Evolutionary conservation across 2,888 invertebrate genomes (phyloP), one percentile per base, ranked within the genome.

Genomic region (Apotomis capreana): DNA sequence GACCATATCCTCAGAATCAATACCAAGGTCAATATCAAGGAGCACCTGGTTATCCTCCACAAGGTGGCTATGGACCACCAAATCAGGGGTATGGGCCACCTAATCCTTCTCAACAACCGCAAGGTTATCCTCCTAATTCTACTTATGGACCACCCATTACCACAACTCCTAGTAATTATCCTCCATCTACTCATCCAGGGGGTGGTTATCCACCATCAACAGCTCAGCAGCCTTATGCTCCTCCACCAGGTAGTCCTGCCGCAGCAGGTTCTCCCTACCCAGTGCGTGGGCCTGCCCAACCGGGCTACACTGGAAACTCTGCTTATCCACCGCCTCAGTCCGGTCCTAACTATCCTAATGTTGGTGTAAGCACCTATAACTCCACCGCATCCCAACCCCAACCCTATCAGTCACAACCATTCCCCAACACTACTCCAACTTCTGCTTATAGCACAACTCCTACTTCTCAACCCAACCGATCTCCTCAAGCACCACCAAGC

Each of bases 1-100:
- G 96, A 80, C 95, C 95, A 54, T 95, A 95, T 81, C 95, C 95
- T 73, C 96, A 96, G 84, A 95, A 94, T 78, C 95, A 95, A 80
- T 95, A 95, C 80, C 95, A 95, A 80, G 91, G 90, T 0, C 94
- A 94, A 77, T 95, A 95, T 79, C 93, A 94, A 81, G 94, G 93
- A 78, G 92, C 93, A 74, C 94, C 93, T 76, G 93, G 94, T 9
- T 96, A 95, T 84, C 95, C 96, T 59, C 95, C 95, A 67, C 96
- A 96, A 82, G 94, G 94, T 69, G 94, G 94, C 46, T 96, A 96
- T 87, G 95, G 95, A 12, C 95, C 95, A 69, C 95, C 95, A 65
- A 94, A 93, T 70, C 95, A 95, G 81, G 94, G 95, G 46, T 95
- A 95, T 83, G 95, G 95, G 3, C 94, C 94, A 15, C 95, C 95